Conservation (phyloP, 92 coral and sea anemone genomes). For the Actinostola sp. region DNA sequence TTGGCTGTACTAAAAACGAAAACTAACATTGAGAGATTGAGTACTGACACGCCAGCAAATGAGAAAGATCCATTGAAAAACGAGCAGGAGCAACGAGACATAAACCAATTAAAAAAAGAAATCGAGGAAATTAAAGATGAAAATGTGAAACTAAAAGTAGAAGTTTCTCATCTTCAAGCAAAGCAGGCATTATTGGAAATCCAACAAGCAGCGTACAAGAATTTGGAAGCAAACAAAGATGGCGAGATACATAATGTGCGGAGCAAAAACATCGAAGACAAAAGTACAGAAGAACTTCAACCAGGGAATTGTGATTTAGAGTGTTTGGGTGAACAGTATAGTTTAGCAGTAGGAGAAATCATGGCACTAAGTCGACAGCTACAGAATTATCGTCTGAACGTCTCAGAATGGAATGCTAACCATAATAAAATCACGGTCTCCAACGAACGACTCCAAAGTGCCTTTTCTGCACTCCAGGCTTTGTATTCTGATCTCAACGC, state of each 20-base stretch:
- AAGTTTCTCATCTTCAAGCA: slow-evolving; percentile 33
- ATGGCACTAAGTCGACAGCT: slow-evolving; percentile 53
- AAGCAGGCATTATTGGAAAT: slow-evolving; percentile 44
- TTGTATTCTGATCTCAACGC: slow-evolving; percentile 13
- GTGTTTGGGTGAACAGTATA: slow-evolving; percentile 52
- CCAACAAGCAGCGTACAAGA: slow-evolving; percentile 57
- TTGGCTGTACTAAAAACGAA: slow-evolving; percentile 33
- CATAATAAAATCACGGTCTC: slow-evolving; percentile 61
- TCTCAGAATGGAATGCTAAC: slow-evolving; percentile 68
- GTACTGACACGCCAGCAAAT: slow-evolving; percentile 30
- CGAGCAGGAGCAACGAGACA: slow-evolving; percentile 30
- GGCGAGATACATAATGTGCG: slow-evolving; percentile 46
- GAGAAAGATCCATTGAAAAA: slow-evolving; percentile 41
- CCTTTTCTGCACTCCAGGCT: slow-evolving; percentile 16
- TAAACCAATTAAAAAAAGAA: neutral
- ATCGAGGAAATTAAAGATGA: slow-evolving; percentile 45
- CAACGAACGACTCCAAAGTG: slow-evolving; percentile 56
- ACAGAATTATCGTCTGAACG: slow-evolving; percentile 64
- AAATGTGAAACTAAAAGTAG: slow-evolving; percentile 45
- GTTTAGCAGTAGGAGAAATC: slow-evolving; percentile 50
- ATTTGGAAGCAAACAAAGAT: slow-evolving; percentile 51
- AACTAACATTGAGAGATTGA: slow-evolving; percentile 20
- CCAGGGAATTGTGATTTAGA: slow-evolving; percentile 44
- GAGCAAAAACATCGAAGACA: slow-evolving; percentile 50
- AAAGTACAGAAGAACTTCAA: slow-evolving; percentile 47